These are phyloP conservation scores for Drosophila pectinifera DNA, from an alignment of 1,140 invertebrate genomes.

Conservation along the genomic window DNA sequence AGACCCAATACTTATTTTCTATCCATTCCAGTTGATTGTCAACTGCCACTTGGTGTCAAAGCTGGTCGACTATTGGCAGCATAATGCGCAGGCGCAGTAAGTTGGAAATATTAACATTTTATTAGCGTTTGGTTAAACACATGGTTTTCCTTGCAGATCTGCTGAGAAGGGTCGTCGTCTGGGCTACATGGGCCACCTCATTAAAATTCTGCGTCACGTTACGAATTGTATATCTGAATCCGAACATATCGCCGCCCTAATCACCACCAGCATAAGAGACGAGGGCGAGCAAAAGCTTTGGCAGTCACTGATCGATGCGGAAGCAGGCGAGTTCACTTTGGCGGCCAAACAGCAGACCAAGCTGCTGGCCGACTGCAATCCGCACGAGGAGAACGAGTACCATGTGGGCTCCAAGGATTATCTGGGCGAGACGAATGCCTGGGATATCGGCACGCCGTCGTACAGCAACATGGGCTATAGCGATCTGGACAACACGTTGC, in stretches of 20 bases:
- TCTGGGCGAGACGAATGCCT: conserved; percentile 52
- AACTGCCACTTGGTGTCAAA: conserved; percentile 89
- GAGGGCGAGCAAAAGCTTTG: conserved; percentile 66
- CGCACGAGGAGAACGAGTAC: conserved; percentile 73
- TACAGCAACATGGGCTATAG: conserved; percentile 65
- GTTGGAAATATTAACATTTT: conserved; percentile 46
- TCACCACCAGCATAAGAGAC: conserved; percentile 66
- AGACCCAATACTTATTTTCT: neutral
- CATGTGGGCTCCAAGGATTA: conserved; percentile 63
- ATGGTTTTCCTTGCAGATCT: conserved; percentile 62
- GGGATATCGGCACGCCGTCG: conserved; percentile 51
- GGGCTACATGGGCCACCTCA: conserved; percentile 92
- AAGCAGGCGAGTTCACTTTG: conserved; percentile 73
- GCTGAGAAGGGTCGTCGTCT: conserved; percentile 85
- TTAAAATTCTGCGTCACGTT: conserved; percentile 86
- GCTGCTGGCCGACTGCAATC: conserved; percentile 77
- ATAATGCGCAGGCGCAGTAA: conserved; percentile 87
- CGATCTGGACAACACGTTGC: conserved; percentile 63
- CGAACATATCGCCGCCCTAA: conserved; percentile 83
- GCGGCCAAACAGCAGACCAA: conserved; percentile 70
- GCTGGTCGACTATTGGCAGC: conserved; percentile 89
- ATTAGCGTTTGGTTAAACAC: neutral
- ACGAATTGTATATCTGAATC: conserved; percentile 78
- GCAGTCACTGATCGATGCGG: conserved; percentile 74
- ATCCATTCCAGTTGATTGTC: conserved; percentile 87